Evolutionary conservation across 2,113 vertebrate species (phyloP).

Genomic region (Orthonyx spaldingii): DNA sequence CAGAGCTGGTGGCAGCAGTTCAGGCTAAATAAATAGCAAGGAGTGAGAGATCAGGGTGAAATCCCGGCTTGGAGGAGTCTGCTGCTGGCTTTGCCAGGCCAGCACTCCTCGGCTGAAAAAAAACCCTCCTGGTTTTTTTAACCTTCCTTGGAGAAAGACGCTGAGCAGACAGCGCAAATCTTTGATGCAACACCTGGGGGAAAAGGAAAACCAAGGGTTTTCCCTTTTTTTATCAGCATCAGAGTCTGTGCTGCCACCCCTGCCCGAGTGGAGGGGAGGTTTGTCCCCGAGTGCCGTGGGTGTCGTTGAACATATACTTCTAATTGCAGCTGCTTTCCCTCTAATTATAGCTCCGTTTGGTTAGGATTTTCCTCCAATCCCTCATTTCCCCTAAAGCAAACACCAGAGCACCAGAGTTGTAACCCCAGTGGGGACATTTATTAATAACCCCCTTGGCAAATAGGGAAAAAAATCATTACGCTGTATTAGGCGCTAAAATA

Average conservation of each 20-base stretch:
- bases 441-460: constrained; percentile 78
- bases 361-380: constrained; percentile 80
- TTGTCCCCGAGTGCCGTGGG: neutral
- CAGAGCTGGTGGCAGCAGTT: neutral
- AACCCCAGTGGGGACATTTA: constrained; percentile 78
- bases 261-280: neutral
- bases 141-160: neutral
- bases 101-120: neutral
- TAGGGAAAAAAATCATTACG: constrained; percentile 76
- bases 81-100: neutral
- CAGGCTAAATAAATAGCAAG: constrained; percentile 11
- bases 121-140: neutral
- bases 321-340: constrained; percentile 79
- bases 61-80: neutral
- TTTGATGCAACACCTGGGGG: neutral
- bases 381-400: constrained; percentile 80
- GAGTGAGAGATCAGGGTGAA: constrained; percentile 8
- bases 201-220: neutral
- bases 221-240: neutral
- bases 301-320: constrained; percentile 71
- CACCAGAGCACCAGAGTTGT: constrained; percentile 72
- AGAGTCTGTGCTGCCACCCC: neutral
- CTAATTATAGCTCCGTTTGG: constrained; percentile 80
- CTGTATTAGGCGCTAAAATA: constrained; percentile 71
- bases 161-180: neutral